Percentiles rank a stretch among this genome's conserved stretches.
Conservation (phyloP, 2,113 vertebrate genomes). For the Datnioides undecimradiatus region DNA sequence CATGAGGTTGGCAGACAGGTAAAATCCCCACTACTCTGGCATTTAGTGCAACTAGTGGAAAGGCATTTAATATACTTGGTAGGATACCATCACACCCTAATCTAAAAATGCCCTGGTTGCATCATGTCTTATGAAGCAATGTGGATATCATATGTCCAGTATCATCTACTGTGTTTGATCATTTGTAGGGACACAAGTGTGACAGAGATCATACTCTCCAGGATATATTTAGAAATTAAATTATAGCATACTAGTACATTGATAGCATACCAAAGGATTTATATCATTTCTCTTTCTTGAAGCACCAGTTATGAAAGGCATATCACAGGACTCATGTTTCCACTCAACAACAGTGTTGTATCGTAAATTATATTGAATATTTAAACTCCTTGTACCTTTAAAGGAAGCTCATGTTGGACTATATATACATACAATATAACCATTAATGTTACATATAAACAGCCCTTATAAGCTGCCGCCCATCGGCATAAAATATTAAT, state of each 20-base stretch:
- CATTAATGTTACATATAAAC: not conserved
- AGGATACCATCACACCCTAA: constrained; percentile 38
- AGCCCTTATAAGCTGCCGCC: constrained; percentile 5
- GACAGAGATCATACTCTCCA: constrained; percentile 46
- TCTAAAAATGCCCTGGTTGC: constrained; percentile 65
- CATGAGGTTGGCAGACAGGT: constrained; percentile 39
- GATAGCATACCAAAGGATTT: constrained; percentile 56
- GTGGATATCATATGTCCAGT: constrained; percentile 62
- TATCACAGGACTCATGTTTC: constrained; percentile 38
- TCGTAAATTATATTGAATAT: constrained; percentile 12
- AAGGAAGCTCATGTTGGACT: not conserved
- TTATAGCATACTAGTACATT: constrained; percentile 59
- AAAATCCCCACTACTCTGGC: constrained; percentile 18
- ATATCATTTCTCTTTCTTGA: constrained; percentile 58
- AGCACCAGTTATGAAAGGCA: constrained; percentile 28
- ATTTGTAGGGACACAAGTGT: constrained; percentile 59
- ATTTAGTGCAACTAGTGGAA: constrained; percentile 21
- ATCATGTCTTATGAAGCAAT: constrained; percentile 59
- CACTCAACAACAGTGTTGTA: constrained; percentile 36
- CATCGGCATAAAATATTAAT: constrained; percentile 7
- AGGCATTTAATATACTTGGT: constrained; percentile 27
- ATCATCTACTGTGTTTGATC: constrained; percentile 71
- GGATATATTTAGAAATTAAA: constrained; percentile 73
- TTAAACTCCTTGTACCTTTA: constrained; percentile 19
- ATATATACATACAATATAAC: not conserved